Base-by-base conservation (phyloP, 2,888 invertebrate species). In the Oscheius sp. region DNA sequence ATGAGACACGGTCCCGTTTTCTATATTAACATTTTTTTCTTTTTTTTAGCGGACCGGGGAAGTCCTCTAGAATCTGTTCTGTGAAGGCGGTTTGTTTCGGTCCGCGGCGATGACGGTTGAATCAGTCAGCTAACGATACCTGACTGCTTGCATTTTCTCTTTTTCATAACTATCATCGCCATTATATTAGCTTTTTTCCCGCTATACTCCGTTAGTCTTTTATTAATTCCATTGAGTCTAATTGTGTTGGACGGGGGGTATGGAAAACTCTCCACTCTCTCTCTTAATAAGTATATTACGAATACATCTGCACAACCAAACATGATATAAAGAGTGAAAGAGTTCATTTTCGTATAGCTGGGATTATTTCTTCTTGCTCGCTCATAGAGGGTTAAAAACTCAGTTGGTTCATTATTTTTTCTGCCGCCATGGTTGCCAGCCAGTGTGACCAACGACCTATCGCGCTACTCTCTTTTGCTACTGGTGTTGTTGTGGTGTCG, bases 261-360 rank as follows among this genome's bases (percentile, higher is more conserved):
- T 43, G 61, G 23, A 61, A 61, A 61, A 61, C 41, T 21, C 21
- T 61, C 61, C 41, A n/a, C n/a, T n/a, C n/a, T n/a, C n/a, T 43
- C 61, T n/a, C 23, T 61, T 13, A 41, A 61, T 5, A 21, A 43
- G 41, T 35, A 16, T 25, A n/a, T 61, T 12, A 43, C 43, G 58
- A 58, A 58, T 27, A 58, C 27, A 58, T 58, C 27, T n/a, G 35
- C 35, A n/a, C 58, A 58, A 27, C 27, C 58, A 58, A 58, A 58
- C 58, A 58, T 27, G 12, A 27, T 27, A 58, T 58, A 58, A 27
- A 58, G 13, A 27, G 21, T 25, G 35, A 35, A 35, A 35, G 35
- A 35, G 35, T 35, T 35, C 35, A 61, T 41, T 61, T 61, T 61
- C 61, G 61, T 61, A 61, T 61, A 61, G 61, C 43, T 61, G 61